Conservation (phyloP, 2,888 invertebrate genomes). For the Rotaria sp. region DNA sequence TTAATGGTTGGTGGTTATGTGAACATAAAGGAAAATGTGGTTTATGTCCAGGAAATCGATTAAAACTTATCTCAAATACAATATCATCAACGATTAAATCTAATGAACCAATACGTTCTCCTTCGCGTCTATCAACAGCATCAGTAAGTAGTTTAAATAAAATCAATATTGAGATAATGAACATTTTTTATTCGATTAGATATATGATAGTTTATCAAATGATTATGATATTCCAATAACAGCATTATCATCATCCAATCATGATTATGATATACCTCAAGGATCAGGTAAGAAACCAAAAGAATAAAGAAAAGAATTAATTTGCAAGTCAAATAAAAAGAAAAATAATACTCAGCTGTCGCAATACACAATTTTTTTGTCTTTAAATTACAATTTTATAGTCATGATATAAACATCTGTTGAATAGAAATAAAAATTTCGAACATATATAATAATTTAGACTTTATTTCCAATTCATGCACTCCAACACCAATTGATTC, state of each 20-base stretch:
- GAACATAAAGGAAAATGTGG: conserved; percentile 21
- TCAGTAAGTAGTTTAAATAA: background rate
- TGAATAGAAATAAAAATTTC: no score
- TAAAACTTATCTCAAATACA: conserved; percentile 3
- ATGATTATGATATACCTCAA: conserved; percentile 16
- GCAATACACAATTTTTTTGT: background rate
- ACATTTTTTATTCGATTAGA: background rate
- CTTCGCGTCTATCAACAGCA: background rate
- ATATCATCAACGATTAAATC: background rate
- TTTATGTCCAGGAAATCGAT: conserved; percentile 29
- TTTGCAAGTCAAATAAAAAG: background rate
- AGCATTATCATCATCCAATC: background rate
- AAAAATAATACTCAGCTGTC: background rate
- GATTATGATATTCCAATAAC: conserved; percentile 28
- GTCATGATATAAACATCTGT: background rate
- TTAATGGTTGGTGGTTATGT: conserved; percentile 8
- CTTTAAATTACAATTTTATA: background rate
- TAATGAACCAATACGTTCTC: background rate
- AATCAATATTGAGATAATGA: background rate
- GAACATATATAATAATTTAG: background rate
- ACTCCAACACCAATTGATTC: conserved; percentile 1
- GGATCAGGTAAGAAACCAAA: background rate
- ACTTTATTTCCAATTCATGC: background rate
- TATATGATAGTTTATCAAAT: background rate
- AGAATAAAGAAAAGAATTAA: background rate